Evolutionary conservation across 2,797 vertebrate species (phyloP).

Genomic region (Cryptoprocta ferox): DNA sequence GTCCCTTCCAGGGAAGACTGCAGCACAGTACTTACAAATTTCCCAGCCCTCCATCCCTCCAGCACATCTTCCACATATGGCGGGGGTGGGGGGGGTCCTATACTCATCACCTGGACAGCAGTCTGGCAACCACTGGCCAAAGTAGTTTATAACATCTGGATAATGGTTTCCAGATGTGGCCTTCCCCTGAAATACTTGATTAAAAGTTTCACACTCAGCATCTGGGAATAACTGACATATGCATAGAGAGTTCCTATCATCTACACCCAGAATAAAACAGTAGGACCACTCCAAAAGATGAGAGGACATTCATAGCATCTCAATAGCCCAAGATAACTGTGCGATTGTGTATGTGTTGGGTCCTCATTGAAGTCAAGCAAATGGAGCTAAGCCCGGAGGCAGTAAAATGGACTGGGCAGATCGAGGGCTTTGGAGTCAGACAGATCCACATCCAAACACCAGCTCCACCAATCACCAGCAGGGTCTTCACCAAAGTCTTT

Average conservation of each 20-base stretch:
- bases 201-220: constrained; percentile 77
- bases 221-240: constrained; percentile 66
- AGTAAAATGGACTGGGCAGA: neutral
- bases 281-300: constrained; percentile 20
- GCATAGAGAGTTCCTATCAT: constrained; percentile 59
- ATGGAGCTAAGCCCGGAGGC: neutral
- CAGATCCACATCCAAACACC: neutral
- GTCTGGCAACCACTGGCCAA: constrained; percentile 59
- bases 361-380: neutral
- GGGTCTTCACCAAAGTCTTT: neutral
- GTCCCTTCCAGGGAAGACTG: neutral
- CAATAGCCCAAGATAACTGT: neutral
- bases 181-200: constrained; percentile 73
- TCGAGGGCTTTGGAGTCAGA: neutral
- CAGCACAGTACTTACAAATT: constrained; percentile 41
- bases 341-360: neutral
- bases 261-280: constrained; percentile 39
- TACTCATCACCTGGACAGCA: constrained; percentile 73
- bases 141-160: constrained; percentile 77
- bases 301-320: neutral
- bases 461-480: neutral
- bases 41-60: neutral
- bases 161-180: constrained; percentile 73
- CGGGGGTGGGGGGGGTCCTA: neutral
- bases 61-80: neutral